Evolutionary conservation across 1,140 invertebrate genomes (phyloP).

Genomic region (Zaprionus kolodkinae): DNA sequence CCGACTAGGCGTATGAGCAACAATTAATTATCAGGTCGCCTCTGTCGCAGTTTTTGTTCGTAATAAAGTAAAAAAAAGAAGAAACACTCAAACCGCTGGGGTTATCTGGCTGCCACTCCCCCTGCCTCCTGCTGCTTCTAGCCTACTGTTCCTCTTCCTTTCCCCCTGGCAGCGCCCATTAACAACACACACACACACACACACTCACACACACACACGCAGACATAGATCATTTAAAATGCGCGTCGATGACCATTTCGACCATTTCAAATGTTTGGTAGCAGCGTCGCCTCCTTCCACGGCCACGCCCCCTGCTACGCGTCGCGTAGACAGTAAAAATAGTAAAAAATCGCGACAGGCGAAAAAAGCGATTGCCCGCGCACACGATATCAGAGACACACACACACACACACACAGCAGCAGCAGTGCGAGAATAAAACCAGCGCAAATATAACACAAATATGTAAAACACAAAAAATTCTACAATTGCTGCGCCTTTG

Average conservation of each 20-base stretch:
- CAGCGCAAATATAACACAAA: constrained; percentile 79
- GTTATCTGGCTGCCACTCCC: not conserved
- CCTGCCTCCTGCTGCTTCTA: not conserved
- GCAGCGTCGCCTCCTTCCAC: not conserved
- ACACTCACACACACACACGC: constrained; percentile 44
- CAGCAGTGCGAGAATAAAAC: constrained; percentile 65
- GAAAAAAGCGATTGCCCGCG: constrained; percentile 14
- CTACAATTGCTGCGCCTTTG: constrained; percentile 74
- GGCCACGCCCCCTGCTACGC: constrained; percentile 30
- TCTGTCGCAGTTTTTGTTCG: constrained; percentile 61
- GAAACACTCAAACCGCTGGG: not conserved
- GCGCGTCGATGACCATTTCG: constrained; percentile 78
- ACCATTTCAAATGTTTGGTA: constrained; percentile 61
- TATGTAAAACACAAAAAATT: constrained; percentile 76
- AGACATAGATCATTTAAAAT: constrained; percentile 82
- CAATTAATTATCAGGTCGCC: constrained; percentile 77
- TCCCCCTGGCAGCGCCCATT: constrained; percentile 43
- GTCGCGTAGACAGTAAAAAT: constrained; percentile 72
- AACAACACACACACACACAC: constrained; percentile 37
- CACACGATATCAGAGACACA: constrained; percentile 41
- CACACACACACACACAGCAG: too few relatives aligned
- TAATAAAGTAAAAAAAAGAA: constrained; percentile 51
- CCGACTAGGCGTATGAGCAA: constrained; percentile 64
- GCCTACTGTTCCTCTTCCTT: too few relatives aligned
- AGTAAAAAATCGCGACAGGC: constrained; percentile 57